Evolutionary conservation across 1,140 invertebrate species (phyloP).

Genomic region (Drosophila teissieri): DNA sequence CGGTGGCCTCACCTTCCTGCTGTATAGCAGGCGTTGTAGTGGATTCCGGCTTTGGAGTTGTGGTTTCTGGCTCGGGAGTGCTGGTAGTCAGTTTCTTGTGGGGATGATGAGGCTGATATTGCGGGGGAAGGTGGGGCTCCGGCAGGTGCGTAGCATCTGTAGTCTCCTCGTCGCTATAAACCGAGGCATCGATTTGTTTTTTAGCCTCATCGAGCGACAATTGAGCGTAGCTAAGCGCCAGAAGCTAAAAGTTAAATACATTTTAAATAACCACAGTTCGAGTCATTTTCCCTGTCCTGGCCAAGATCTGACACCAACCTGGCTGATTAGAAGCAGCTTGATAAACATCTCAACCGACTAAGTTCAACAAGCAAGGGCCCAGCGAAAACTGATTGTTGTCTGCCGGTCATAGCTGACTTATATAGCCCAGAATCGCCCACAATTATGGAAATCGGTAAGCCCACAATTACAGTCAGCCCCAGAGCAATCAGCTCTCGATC

Average conservation of each 20-base stretch:
- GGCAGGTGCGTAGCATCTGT: constrained; percentile 32
- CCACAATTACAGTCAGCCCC: constrained; percentile 30
- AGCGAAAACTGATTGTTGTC: constrained; percentile 34
- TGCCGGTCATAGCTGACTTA: constrained; percentile 24
- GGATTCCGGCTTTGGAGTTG: constrained; percentile 22
- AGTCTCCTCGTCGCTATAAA: constrained; percentile 37
- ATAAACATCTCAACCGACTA: constrained; percentile 42
- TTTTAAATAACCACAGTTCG: background rate
- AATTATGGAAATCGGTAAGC: constrained; percentile 50
- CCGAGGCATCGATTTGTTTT: constrained; percentile 24
- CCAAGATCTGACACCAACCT: constrained; percentile 29
- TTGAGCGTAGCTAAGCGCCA: constrained; percentile 38
- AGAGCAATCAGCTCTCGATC: constrained; percentile 15
- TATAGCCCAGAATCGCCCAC: constrained; percentile 58
- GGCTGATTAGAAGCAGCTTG: constrained; percentile 58
- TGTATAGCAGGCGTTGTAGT: constrained; percentile 35
- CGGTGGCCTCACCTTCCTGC: constrained; percentile 12
- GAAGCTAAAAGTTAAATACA: constrained; percentile 20
- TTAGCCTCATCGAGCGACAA: constrained; percentile 26
- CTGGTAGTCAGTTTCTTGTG: constrained; percentile 9
- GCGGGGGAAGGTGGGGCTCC: constrained; percentile 6
- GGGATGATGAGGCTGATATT: constrained; percentile 1
- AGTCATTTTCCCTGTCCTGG: background rate
- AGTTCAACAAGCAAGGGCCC: constrained; percentile 9
- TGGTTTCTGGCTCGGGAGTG: constrained; percentile 13